Evolutionary conservation across 2,797 vertebrate species (phyloP).

Genomic region (Crocidura indochinensis): DNA sequence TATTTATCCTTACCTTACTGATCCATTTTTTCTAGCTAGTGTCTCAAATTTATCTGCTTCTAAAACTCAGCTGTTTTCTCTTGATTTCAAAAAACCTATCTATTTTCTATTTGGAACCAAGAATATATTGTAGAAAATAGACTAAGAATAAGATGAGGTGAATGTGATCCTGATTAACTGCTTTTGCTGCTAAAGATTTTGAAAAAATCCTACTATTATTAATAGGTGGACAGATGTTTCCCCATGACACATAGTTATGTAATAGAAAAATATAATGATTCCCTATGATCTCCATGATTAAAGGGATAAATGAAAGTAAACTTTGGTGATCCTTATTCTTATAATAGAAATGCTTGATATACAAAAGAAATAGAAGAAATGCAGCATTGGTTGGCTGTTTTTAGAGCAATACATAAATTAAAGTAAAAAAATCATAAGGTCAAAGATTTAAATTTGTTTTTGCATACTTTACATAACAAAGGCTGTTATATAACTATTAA

Average conservation of each 20-base stretch:
- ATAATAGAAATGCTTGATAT: neutral
- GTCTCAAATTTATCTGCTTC: neutral
- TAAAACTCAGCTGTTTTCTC: neutral
- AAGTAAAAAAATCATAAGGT: neutral
- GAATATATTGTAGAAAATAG: conserved; percentile 2
- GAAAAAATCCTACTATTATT: conserved; percentile 39
- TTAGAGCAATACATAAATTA: neutral
- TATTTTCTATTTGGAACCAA: conserved; percentile 21
- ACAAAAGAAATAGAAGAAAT: too few species aligned
- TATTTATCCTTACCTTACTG: conserved; percentile 24
- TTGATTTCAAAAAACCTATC: conserved; percentile 36
- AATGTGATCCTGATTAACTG: conserved; percentile 55
- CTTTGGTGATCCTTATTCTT: neutral
- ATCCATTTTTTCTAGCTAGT: neutral
- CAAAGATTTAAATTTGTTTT: neutral
- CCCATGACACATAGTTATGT: conserved; percentile 30
- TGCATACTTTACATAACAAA: neutral
- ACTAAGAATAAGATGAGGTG: conserved; percentile 9
- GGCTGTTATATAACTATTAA: neutral
- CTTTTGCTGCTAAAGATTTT: conserved; percentile 42
- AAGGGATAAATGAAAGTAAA: conserved; percentile 43
- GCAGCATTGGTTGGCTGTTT: neutral
- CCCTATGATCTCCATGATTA: conserved; percentile 58
- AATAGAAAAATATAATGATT: conserved; percentile 69
- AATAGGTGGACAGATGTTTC: conserved; percentile 26